Evolutionary conservation across 1,140 invertebrate genomes (phyloP).

Genomic region (Holotrichia oblita): DNA sequence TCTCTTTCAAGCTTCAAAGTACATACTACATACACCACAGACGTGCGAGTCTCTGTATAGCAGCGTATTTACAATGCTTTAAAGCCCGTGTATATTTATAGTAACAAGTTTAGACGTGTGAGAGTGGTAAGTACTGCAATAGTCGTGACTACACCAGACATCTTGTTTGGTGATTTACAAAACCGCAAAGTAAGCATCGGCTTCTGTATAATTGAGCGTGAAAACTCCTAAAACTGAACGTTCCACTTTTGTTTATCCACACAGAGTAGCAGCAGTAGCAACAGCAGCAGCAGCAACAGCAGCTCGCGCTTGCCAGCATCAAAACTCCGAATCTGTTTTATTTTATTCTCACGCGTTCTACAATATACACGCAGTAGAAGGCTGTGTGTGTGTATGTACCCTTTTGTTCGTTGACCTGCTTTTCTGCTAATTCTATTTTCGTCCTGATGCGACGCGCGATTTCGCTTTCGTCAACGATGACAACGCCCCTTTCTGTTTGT

Average conservation of each 20-base stretch:
- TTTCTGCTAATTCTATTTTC: conserved; percentile 13
- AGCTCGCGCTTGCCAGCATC: neutral
- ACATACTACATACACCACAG: too few relatives aligned
- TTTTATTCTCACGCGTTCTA: neutral
- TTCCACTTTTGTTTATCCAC: neutral
- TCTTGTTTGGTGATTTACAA: neutral
- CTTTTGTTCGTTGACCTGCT: conserved; percentile 19
- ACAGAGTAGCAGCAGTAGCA: too few relatives aligned
- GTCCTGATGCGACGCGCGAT: neutral
- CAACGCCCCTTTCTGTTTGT: too few relatives aligned
- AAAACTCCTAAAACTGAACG: neutral
- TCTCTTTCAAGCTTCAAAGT: too few relatives aligned
- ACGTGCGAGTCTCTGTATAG: too few relatives aligned
- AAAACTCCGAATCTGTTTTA: neutral
- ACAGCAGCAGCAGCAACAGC: neutral
- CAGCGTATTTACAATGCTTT: too few relatives aligned
- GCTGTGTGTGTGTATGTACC: neutral
- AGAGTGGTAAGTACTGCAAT: too few relatives aligned
- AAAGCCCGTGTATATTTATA: too few relatives aligned
- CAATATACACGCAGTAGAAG: neutral
- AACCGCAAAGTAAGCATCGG: neutral
- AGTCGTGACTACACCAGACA: neutral
- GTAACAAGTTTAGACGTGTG: too few relatives aligned
- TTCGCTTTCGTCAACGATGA: neutral
- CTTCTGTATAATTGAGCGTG: neutral